Conservation (phyloP, 1,140 invertebrate species). For the Augochlora pura region DNA sequence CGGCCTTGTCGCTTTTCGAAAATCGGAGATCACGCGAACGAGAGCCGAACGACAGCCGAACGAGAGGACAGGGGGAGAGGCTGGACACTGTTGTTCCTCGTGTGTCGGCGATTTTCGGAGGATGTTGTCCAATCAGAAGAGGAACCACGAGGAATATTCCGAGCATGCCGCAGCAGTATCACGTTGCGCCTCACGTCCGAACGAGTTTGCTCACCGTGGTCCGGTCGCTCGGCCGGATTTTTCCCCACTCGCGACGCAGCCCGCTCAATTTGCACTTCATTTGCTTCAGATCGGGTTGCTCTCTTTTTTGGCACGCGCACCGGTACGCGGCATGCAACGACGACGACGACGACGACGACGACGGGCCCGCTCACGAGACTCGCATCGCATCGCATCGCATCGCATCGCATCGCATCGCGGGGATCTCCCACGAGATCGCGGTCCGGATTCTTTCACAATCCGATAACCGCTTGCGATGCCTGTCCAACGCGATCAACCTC, state of each 20-base stretch:
- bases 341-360: conserved; percentile 1
- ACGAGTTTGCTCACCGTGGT: conserved; percentile 67
- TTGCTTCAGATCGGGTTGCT: conserved; percentile 76
- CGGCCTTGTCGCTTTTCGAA: conserved; percentile 5
- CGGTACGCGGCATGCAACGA: conserved; percentile 10
- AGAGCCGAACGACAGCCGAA: background rate
- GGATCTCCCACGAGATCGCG: conserved; percentile 28
- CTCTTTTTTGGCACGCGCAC: conserved; percentile 70
- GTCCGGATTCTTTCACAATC: conserved; percentile 39
- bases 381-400: background rate
- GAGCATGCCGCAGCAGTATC: conserved; percentile 74
- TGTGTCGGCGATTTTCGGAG: conserved; percentile 34
- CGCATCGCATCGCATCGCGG: conserved; percentile 1
- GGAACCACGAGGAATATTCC: conserved; percentile 22
- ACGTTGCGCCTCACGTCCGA: conserved; percentile 75
- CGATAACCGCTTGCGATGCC: conserved; percentile 58
- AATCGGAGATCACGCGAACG: conserved; percentile 19
- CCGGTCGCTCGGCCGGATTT: conserved; percentile 62
- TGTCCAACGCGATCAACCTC: conserved; percentile 41
- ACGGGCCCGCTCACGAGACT: background rate
- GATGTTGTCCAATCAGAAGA: conserved; percentile 2
- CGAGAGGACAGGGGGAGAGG: background rate
- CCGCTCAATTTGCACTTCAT: conserved; percentile 78
- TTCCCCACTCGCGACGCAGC: conserved; percentile 57
- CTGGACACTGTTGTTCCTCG: conserved; percentile 8